Conservation (phyloP, 2,888 invertebrate species). For the Hylaea fasciaria region DNA sequence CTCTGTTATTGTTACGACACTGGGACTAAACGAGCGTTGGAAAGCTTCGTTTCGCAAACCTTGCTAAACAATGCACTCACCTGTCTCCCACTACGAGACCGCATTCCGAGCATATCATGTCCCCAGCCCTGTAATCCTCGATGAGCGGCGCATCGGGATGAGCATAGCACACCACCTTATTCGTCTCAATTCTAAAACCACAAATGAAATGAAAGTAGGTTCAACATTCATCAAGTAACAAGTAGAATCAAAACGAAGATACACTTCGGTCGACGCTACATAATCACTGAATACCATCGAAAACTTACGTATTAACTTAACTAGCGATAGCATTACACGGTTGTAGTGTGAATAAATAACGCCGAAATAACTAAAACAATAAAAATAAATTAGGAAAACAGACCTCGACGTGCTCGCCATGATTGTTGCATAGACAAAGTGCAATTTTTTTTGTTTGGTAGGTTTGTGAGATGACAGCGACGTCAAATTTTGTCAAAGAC, state of each 20-base stretch:
- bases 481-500: constrained; percentile 19
- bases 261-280: constrained; percentile 46
- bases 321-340: constrained; percentile 55
- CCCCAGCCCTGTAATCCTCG: constrained; percentile 99
- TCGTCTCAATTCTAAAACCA: constrained; percentile 87
- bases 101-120: constrained; percentile 99
- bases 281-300: constrained; percentile 43
- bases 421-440: constrained; percentile 68
- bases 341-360: constrained; percentile 50
- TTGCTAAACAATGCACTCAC: constrained; percentile 80
- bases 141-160: constrained; percentile 98
- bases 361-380: constrained; percentile 53
- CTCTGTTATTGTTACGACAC: constrained; percentile 58
- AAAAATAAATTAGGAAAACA: constrained; percentile 75
- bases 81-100: constrained; percentile 99
- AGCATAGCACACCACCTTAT: constrained; percentile 94
- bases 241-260: constrained; percentile 64
- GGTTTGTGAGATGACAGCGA: constrained; percentile 25
- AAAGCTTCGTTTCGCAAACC: constrained; percentile 65
- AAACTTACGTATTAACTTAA: constrained; percentile 59
- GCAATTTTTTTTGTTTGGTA: constrained; percentile 28
- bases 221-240: constrained; percentile 62
- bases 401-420: constrained; percentile 89
- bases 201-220: constrained; percentile 73
- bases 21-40: constrained; percentile 42